phyloP scores from a whole-genome alignment of 2,888 invertebrate species.

The Adelognathus sp. region DNA sequence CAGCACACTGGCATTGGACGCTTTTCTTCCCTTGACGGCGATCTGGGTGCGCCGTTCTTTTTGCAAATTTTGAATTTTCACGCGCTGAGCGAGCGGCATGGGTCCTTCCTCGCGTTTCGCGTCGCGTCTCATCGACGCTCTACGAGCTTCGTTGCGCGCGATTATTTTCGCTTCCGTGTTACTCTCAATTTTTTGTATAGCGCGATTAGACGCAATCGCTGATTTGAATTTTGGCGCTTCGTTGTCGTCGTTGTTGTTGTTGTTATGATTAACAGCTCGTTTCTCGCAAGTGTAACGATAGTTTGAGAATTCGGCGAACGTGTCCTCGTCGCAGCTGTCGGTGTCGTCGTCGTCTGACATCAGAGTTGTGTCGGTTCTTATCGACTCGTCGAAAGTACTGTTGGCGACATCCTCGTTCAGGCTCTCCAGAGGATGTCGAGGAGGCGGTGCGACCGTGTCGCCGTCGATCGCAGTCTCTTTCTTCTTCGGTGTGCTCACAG shows the following conservation, averaged over 20 bases:
- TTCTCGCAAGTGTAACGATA: constrained; percentile 13
- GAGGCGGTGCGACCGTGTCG: not conserved
- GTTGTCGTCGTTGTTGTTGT: not conserved
- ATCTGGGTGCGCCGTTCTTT: constrained; percentile 12
- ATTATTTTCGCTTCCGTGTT: constrained; percentile 6
- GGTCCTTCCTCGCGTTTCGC: constrained; percentile 17
- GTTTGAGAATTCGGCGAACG: constrained; percentile 62
- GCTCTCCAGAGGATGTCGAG: not conserved
- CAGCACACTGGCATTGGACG: constrained; percentile 57
- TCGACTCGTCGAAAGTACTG: constrained; percentile 58
- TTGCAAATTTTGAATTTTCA: constrained; percentile 55
- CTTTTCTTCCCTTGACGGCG: constrained; percentile 41
- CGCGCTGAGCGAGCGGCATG: constrained; percentile 35
- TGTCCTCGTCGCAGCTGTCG: constrained; percentile 71
- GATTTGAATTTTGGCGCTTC: not conserved
- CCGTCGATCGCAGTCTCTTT: not conserved
- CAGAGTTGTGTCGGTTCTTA: constrained; percentile 63
- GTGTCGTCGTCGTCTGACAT: constrained; percentile 69
- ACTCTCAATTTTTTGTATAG: not conserved
- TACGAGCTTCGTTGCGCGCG: not conserved
- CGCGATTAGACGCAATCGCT: not conserved
- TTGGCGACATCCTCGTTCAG: constrained; percentile 9
- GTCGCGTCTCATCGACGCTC: constrained; percentile 35
- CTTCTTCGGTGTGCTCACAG: constrained; percentile 55
- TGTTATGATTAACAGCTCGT: not conserved